Conservation (phyloP, 2,113 vertebrate species). For the Phycodurus eques region DNA sequence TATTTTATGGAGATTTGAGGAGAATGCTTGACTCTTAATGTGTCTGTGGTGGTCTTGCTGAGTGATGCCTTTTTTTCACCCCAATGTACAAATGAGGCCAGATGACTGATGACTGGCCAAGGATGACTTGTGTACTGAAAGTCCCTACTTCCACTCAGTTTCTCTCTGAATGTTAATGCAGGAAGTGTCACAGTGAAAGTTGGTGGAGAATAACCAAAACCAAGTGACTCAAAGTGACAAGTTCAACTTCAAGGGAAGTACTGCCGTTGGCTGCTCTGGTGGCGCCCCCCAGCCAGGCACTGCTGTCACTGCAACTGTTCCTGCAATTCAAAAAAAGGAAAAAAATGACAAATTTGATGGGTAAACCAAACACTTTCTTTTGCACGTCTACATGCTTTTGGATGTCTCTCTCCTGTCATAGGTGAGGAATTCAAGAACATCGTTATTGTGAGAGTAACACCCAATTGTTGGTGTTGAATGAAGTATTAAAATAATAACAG, state of each 20-base stretch:
- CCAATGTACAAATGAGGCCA: background rate
- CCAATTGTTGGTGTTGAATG: background rate
- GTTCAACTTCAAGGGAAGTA: slow-evolving; percentile 19
- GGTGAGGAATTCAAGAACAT: background rate
- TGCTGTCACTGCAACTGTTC: slow-evolving; percentile 48
- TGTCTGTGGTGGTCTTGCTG: background rate
- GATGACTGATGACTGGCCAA: background rate
- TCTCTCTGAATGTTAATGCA: slow-evolving; percentile 3
- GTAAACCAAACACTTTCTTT: background rate
- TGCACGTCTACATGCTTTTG: background rate
- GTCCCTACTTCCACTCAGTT: background rate
- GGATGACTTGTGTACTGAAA: background rate
- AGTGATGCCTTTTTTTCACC: background rate
- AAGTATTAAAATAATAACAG: no score
- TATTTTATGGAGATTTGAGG: background rate
- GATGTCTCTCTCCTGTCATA: background rate
- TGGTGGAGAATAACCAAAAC: background rate
- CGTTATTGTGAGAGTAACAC: background rate
- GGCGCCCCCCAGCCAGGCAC: slow-evolving; percentile 62
- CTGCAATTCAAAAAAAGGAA: background rate
- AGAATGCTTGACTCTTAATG: background rate
- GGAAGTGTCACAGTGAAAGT: background rate
- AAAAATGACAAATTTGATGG: background rate
- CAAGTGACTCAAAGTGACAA: background rate
- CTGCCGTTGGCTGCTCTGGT: slow-evolving; percentile 44